These are phyloP conservation scores for Gadus chalcogrammus DNA, from an alignment of 2,113 vertebrate species.

Conservation along the genomic window DNA sequence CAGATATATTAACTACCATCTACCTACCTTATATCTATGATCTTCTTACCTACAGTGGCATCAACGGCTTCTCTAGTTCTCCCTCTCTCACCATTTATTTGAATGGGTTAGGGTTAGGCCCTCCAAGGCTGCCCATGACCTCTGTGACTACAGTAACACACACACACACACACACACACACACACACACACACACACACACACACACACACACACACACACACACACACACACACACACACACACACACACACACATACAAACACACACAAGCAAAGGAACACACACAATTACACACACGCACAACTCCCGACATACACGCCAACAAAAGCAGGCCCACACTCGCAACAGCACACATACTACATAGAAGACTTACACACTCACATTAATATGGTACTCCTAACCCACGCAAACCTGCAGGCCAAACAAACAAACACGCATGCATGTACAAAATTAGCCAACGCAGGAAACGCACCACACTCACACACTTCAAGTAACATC, in stretches of 20 bases:
- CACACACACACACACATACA: constrained; percentile 9
- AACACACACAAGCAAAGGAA: not conserved
- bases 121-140: constrained; percentile 25
- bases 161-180: constrained; percentile 1
- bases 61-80: too few relatives aligned
- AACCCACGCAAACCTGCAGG: too few relatives aligned
- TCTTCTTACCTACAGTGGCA: too few relatives aligned
- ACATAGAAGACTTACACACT: too few relatives aligned
- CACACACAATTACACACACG: not conserved
- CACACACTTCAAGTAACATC: constrained; percentile 65
- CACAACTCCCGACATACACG: not conserved
- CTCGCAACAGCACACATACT: too few relatives aligned
- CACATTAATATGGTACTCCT: too few relatives aligned
- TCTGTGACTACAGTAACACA: constrained; percentile 33
- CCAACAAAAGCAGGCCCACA: not conserved
- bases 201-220: not conserved
- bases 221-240: not conserved
- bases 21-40: too few relatives aligned
- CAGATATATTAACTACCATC: not conserved
- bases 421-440: not conserved
- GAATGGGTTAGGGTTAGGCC: not conserved
- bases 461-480: not conserved
- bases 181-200: not conserved
- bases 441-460: not conserved
- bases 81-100: too few relatives aligned